Base-by-base conservation (phyloP, 2,888 invertebrate species). In the Drosophila vallismaia region DNA sequence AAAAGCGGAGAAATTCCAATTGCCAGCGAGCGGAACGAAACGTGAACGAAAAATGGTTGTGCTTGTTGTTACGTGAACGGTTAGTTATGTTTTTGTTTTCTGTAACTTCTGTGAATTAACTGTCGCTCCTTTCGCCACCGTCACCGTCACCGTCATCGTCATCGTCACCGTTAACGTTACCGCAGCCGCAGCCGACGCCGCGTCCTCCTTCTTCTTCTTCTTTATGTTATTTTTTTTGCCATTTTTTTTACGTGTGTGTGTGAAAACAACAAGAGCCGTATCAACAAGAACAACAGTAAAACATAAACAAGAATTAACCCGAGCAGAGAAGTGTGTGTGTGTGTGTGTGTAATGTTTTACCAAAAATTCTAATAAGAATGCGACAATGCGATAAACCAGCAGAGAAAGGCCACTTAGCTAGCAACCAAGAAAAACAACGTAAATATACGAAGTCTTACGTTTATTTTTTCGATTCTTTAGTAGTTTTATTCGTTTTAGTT, bases 41-140 rank as follows among this genome's bases (percentile, higher is more conserved):
- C 86, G 85, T 87, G 84, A 89, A 78, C 82, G 85, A 14, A 89
- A 84, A 87, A 88, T 89, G 90, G 89, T 90, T 88, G 88, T 89
- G 85, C 77, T 77, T 82, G 81, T 83, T 83, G 86, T 80, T 82
- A 83, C 86, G 80, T 80, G 86, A 86, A 83, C 86, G 86, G 28
- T 79, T 83, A 69, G 72, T 52, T 79, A 77, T 59, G 77, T 77
- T 77, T 71, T 77, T 52, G 67, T 79, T 74, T 31, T 31, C 12
- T 12, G 36, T 62, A 24, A 28, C 57, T 64, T 29, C 24, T 64
- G 66, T 31, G 19, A 19, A 60, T 59, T 36, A 60, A 60, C 36
- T 12, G 12, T 1, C 28, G 28, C 28, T 24, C 10, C 19, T n/a
- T 14, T 33, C 19, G 24, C 28, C 10, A 46, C 2, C 9, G 33